Conservation (phyloP, 2,888 invertebrate species). For the Sarcophaga subvicina region DNA sequence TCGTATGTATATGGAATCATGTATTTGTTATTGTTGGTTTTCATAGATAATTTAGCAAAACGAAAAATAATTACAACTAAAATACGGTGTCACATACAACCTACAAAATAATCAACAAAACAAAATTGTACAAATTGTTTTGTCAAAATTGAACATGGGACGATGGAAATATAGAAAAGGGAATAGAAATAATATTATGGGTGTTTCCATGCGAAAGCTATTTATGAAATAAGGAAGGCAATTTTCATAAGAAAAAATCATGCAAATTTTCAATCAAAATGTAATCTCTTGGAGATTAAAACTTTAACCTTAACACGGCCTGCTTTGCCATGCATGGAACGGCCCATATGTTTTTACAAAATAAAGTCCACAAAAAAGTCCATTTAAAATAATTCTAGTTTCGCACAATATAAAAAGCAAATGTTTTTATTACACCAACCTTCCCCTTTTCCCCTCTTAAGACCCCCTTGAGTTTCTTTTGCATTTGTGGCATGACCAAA, state of each 20-base stretch:
- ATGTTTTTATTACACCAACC: neutral
- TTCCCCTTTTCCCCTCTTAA: no score
- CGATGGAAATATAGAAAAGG: neutral
- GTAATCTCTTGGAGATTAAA: no score
- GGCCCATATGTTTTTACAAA: no score
- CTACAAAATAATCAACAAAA: constrained; percentile 41
- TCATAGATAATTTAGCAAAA: constrained; percentile 65
- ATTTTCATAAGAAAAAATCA: no score
- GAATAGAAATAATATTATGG: constrained; percentile 1
- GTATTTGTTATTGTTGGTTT: constrained; percentile 60
- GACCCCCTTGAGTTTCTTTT: neutral
- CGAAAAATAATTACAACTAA: constrained; percentile 65
- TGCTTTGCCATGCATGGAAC: no score
- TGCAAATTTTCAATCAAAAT: no score
- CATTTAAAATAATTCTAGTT: neutral
- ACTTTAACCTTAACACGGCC: no score
- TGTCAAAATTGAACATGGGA: constrained; percentile 52
- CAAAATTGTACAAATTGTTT: constrained; percentile 65
- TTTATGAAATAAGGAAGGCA: no score
- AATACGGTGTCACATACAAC: constrained; percentile 61
- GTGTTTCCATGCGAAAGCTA: constrained; percentile 1
- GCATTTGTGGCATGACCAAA: constrained; percentile 14
- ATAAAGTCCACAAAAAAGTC: no score
- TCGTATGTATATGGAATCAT: neutral
- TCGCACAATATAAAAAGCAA: neutral